Evolutionary conservation across 2,888 invertebrate genomes (phyloP), one percentile per base, ranked within the genome.

Genomic region (Drosophila colorata): DNA sequence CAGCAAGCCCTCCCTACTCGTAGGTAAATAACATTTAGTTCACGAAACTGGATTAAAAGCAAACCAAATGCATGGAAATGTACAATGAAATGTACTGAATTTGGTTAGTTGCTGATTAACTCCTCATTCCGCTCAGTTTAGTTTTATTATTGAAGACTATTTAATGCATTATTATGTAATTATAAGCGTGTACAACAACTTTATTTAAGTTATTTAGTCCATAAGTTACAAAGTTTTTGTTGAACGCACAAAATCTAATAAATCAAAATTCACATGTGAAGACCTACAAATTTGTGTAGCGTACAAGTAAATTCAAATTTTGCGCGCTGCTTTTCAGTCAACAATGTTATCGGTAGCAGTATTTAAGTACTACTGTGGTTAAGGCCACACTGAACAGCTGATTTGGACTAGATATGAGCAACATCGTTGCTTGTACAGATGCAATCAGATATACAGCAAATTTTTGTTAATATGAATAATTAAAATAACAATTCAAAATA

Each of bases 191-290:
- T 69, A 69, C 71, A 84, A 66, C 65, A 63, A 65, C 51, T 70
- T 68, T 69, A 66, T 72, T 84, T 83, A 87, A 83, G 87, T 87
- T 83, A 84, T 72, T 78, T 85, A 83, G 82, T 79, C 9, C 9
- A 56, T 85, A 85, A 87, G 85, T 63, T 73, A 33, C 65, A 58
- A 60, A 66, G 49, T 48, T 73, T 87, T 81, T 82, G 76, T 87
- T 83, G 69, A 81, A 76, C 66, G 87, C 83, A 81, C 79, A 80
- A 81, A 80, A 71, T 60, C 31, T 37, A 80, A 69, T 67, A 77
- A 79, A 78, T 68, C 20, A 40, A 70, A 59, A 65, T 61, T 67
- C 25, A 43, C 53, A 57, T 59, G 53, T 64, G 59, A 49, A 59
- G 18, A 33, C 33, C 4, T 37, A 7, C 4, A 6, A 14, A 37